phyloP scores from a whole-genome alignment of 2,888 invertebrate genomes.

The Deilephila elpenor region DNA sequence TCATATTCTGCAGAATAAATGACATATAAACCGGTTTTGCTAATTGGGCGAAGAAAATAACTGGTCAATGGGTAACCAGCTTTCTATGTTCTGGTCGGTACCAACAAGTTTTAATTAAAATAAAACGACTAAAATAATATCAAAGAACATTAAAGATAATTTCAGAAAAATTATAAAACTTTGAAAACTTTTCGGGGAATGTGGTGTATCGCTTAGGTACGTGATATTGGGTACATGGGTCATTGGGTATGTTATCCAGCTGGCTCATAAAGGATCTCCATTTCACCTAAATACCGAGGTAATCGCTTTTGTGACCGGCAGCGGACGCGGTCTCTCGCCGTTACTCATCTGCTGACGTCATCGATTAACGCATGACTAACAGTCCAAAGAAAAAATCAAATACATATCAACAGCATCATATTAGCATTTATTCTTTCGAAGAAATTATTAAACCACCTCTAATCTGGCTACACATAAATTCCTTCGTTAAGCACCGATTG shows the following conservation, averaged over 20 bases:
- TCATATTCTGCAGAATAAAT: neutral
- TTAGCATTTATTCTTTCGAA: constrained; percentile 41
- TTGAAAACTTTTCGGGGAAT: too few relatives aligned
- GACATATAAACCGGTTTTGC: constrained; percentile 16
- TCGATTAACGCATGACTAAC: constrained; percentile 74
- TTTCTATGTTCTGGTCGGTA: neutral
- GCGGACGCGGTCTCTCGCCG: constrained; percentile 57
- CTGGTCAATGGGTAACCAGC: neutral
- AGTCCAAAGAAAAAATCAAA: constrained; percentile 63
- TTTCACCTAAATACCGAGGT: constrained; percentile 65
- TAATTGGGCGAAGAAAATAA: constrained; percentile 8
- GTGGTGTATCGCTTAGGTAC: neutral
- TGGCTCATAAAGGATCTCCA: constrained; percentile 53
- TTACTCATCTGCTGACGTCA: constrained; percentile 81
- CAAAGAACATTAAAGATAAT: neutral
- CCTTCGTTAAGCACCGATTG: constrained; percentile 39
- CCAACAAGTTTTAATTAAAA: neutral
- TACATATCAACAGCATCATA: neutral
- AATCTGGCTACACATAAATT: constrained; percentile 36
- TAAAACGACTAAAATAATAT: neutral
- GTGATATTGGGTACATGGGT: neutral
- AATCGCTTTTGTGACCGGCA: constrained; percentile 61
- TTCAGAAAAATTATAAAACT: neutral
- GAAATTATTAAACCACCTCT: constrained; percentile 46
- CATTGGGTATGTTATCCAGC: constrained; percentile 35